These are phyloP conservation scores for Criorhina ranunculi DNA, from an alignment of 2,888 invertebrate genomes.

Conservation along the genomic window DNA sequence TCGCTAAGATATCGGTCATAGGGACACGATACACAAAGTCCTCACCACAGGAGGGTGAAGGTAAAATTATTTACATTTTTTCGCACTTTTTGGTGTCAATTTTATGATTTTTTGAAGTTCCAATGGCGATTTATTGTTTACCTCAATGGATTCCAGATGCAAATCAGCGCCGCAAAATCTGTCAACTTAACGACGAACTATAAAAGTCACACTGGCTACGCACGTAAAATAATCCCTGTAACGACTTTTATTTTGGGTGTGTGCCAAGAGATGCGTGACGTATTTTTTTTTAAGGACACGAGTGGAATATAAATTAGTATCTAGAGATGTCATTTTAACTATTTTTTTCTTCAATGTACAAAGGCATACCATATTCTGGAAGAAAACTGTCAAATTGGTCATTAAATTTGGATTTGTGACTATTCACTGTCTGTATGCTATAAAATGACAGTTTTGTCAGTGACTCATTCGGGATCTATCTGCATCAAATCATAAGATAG, in stretches of 20 bases:
- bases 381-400: background rate
- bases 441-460: too few species aligned
- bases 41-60: slow-evolving; percentile 22
- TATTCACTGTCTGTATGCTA: too few species aligned
- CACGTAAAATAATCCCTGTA: slow-evolving; percentile 54
- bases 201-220: slow-evolving; percentile 59
- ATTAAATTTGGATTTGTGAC: background rate
- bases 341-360: background rate
- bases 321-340: background rate
- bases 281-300: background rate
- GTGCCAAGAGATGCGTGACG: background rate
- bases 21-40: background rate
- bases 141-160: slow-evolving; percentile 64
- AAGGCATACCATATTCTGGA: background rate
- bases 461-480: too few species aligned
- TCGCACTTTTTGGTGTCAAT: slow-evolving; percentile 61
- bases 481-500: too few species aligned
- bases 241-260: slow-evolving; percentile 45
- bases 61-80: slow-evolving; percentile 56
- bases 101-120: slow-evolving; percentile 67
- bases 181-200: slow-evolving; percentile 38
- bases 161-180: slow-evolving; percentile 53
- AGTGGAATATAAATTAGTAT: slow-evolving; percentile 25
- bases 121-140: slow-evolving; percentile 64
- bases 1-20: slow-evolving; percentile 50